Evolutionary conservation across 2,888 invertebrate genomes (phyloP).

Genomic region (Caenorhabditis sp.): DNA sequence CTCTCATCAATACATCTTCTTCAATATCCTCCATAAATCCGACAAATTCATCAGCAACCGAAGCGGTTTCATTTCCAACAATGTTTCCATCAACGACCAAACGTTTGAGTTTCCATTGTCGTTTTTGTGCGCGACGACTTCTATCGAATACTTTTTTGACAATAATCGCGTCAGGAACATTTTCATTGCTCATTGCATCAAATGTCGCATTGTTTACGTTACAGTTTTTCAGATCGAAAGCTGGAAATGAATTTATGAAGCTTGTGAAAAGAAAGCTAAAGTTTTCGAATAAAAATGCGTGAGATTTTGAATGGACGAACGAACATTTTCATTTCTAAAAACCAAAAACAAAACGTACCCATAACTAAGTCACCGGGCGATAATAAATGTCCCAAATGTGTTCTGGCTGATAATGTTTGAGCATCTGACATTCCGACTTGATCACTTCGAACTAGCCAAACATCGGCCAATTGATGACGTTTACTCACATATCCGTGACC

Average conservation of each 20-base stretch:
- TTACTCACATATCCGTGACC: constrained; percentile 87
- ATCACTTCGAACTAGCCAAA: constrained; percentile 88
- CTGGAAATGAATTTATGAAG: constrained; percentile 73
- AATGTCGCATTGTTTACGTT: constrained; percentile 90
- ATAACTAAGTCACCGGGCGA: constrained; percentile 90
- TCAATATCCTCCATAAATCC: constrained; percentile 92
- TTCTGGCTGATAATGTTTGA: constrained; percentile 82
- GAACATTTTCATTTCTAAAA: no score
- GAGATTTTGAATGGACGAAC: no score
- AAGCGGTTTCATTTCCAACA: constrained; percentile 71
- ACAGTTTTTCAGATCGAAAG: constrained; percentile 86
- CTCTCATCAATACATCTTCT: constrained; percentile 87
- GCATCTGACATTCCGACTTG: constrained; percentile 80
- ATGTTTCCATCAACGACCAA: constrained; percentile 75
- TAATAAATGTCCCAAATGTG: constrained; percentile 91
- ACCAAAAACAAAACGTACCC: constrained; percentile 77
- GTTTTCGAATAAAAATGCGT: no score
- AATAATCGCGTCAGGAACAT: constrained; percentile 88
- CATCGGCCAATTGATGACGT: constrained; percentile 88
- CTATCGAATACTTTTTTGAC: constrained; percentile 83
- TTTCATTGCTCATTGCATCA: constrained; percentile 80
- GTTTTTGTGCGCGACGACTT: constrained; percentile 79
- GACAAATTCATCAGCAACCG: constrained; percentile 70
- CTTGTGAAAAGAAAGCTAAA: no score
- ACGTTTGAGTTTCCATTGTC: constrained; percentile 89